Conservation (phyloP, 2,888 invertebrate genomes). For the Melanchra persicariae region DNA sequence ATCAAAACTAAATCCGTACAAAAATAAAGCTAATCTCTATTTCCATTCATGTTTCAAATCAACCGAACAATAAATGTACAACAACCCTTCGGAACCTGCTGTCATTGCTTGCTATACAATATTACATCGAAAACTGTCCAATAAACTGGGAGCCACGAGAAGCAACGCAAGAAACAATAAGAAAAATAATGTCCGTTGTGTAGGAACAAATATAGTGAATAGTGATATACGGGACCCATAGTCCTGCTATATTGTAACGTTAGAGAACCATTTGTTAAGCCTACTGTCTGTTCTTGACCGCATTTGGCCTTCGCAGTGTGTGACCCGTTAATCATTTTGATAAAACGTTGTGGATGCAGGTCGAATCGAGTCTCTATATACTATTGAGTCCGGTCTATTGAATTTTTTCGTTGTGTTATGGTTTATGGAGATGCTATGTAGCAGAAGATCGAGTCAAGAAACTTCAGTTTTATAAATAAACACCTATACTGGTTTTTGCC, state of each 20-base stretch:
- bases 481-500: no score
- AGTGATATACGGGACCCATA: slow-evolving; percentile 52
- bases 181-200: slow-evolving; percentile 45
- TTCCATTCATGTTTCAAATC: slow-evolving; percentile 15
- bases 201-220: slow-evolving; percentile 41
- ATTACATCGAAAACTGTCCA: slow-evolving; percentile 53
- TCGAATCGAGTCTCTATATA: slow-evolving; percentile 32
- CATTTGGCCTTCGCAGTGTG: slow-evolving; percentile 54
- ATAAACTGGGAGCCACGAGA: slow-evolving; percentile 44
- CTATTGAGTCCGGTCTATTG: not conserved
- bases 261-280: slow-evolving; percentile 62
- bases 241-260: slow-evolving; percentile 53
- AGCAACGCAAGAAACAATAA: slow-evolving; percentile 52
- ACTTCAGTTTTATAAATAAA: no score
- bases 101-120: slow-evolving; percentile 28
- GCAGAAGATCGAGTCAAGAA: no score
- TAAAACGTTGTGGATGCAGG: slow-evolving; percentile 57
- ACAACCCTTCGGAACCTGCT: slow-evolving; percentile 2
- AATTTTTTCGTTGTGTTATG: not conserved
- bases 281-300: slow-evolving; percentile 59
- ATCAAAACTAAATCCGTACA: not conserved
- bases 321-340: slow-evolving; percentile 68
- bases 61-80: slow-evolving; percentile 1
- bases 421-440: not conserved
- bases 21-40: slow-evolving; percentile 9